Evolutionary conservation across 2,113 vertebrate genomes (phyloP).

Genomic region (Paramormyrops kingsleyae): DNA sequence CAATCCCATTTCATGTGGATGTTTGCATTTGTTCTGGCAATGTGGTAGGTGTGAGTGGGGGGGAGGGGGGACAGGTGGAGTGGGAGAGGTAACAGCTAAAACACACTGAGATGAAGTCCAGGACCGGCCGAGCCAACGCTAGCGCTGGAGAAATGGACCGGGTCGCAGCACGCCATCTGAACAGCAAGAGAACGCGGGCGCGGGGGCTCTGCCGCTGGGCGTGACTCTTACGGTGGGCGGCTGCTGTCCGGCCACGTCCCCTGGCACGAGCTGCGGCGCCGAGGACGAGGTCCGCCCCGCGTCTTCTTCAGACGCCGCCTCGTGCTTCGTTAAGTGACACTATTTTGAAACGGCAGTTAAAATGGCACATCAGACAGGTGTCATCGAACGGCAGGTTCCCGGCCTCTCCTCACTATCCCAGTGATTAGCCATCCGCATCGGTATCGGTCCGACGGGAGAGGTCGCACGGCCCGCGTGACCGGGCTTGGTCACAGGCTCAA

Average conservation of each 20-base stretch:
- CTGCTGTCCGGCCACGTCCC: slow-evolving; percentile 49
- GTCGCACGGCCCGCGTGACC: neutral
- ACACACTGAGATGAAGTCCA: slow-evolving; percentile 31
- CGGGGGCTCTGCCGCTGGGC: slow-evolving; percentile 26
- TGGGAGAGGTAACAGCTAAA: slow-evolving; percentile 31
- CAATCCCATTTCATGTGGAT: slow-evolving; percentile 33
- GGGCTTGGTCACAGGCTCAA: neutral
- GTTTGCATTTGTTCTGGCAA: slow-evolving; percentile 25
- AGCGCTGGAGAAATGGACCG: slow-evolving; percentile 12
- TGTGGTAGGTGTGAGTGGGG: neutral
- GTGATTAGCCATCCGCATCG: neutral
- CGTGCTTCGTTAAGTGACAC: slow-evolving; percentile 58
- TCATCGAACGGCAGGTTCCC: slow-evolving; percentile 23
- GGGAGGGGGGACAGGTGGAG: neutral
- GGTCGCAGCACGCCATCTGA: slow-evolving; percentile 27
- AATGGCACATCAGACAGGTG: slow-evolving; percentile 37
- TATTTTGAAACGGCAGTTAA: slow-evolving; percentile 54
- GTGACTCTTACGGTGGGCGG: slow-evolving; percentile 48
- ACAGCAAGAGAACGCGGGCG: slow-evolving; percentile 31
- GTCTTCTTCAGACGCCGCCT: slow-evolving; percentile 53
- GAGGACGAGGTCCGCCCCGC: slow-evolving; percentile 48
- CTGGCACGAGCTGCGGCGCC: slow-evolving; percentile 48
- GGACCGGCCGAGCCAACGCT: neutral
- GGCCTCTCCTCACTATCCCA: neutral
- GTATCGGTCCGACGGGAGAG: neutral